Evolutionary conservation across 2,888 invertebrate genomes (phyloP).

Genomic region (Boloria selene): DNA sequence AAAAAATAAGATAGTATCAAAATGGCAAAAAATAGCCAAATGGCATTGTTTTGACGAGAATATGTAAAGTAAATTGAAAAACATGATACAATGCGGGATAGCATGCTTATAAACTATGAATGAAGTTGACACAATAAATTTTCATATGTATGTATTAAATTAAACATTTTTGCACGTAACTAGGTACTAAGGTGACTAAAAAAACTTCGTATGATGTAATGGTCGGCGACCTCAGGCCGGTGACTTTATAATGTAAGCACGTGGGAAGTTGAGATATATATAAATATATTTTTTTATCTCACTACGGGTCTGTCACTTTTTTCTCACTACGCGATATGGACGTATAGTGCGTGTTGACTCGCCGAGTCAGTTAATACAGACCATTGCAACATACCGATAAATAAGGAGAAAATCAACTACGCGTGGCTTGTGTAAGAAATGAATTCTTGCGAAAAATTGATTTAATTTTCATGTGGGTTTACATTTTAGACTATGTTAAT

Average conservation of each 20-base stretch:
- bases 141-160: constrained; percentile 23
- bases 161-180: constrained; percentile 29
- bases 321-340: constrained; percentile 32
- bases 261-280: constrained; percentile 36
- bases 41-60: constrained; percentile 10
- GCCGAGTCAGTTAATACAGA: constrained; percentile 16
- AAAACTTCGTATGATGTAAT: constrained; percentile 40
- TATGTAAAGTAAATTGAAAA: constrained; percentile 16
- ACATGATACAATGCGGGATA: constrained; percentile 25
- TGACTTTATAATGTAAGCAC: constrained; percentile 35
- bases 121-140: constrained; percentile 25
- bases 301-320: constrained; percentile 24
- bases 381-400: constrained; percentile 15
- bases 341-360: constrained; percentile 20
- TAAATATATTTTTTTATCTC: constrained; percentile 21
- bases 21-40: constrained; percentile 13
- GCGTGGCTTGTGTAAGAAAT: not conserved
- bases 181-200: constrained; percentile 9
- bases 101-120: constrained; percentile 31
- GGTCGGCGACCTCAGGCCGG: constrained; percentile 36
- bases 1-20: constrained; percentile 3
- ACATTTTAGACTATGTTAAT: too few species aligned
- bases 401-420: constrained; percentile 19
- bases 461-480: too few species aligned
- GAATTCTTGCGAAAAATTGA: too few species aligned